phyloP scores from a whole-genome alignment of 2,113 vertebrate species.

The Megalops atlanticus region DNA sequence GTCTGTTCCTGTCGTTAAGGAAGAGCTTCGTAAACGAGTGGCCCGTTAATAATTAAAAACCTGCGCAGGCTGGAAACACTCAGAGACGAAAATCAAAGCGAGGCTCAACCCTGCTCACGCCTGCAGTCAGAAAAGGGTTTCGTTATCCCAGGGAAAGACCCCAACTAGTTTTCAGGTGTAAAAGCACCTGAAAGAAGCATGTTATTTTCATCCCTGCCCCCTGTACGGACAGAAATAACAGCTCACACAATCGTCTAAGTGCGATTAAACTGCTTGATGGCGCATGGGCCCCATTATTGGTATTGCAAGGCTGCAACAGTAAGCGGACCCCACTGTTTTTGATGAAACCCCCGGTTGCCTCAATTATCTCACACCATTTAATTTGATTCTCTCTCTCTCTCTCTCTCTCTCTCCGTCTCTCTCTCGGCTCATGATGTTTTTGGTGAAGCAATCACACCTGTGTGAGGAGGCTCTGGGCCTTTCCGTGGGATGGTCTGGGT shows the following conservation, averaged over 20 bases:
- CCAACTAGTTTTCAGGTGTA: background rate
- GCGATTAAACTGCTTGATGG: slow-evolving; percentile 1
- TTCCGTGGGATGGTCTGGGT: background rate
- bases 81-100: slow-evolving; percentile 10
- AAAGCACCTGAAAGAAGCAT: slow-evolving; percentile 6
- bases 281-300: background rate
- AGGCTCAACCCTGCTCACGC: background rate
- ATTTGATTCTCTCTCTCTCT: background rate
- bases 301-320: background rate
- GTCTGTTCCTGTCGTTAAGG: slow-evolving; percentile 50
- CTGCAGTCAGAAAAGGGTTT: too few species aligned
- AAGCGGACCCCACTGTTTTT: background rate
- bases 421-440: background rate
- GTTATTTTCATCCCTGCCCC: background rate
- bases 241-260: background rate
- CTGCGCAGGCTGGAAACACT: slow-evolving; percentile 1
- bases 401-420: background rate
- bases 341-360: slow-evolving; percentile 3
- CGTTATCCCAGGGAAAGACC: too few species aligned
- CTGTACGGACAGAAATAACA: background rate
- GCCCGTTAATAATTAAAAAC: slow-evolving; percentile 67
- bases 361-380: slow-evolving; percentile 7
- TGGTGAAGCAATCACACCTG: slow-evolving; percentile 4
- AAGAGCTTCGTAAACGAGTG: slow-evolving; percentile 54
- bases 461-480: background rate